phyloP scores from a whole-genome alignment of 2,113 vertebrate genomes.

The Cariama cristata region DNA sequence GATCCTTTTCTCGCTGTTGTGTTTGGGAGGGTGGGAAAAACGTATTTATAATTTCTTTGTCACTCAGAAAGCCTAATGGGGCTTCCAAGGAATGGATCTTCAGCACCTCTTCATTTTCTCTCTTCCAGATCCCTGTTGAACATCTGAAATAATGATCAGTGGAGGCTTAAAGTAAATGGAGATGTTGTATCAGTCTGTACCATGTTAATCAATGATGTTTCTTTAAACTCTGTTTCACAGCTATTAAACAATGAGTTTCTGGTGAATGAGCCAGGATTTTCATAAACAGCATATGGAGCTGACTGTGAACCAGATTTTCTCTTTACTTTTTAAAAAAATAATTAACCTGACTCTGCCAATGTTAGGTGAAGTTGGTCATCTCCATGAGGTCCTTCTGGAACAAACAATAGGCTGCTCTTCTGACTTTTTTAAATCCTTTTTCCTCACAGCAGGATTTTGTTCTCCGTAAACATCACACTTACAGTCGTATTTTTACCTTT shows the following conservation, averaged over 20 bases:
- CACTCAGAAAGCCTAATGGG: background rate
- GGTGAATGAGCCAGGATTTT: background rate
- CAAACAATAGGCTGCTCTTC: background rate
- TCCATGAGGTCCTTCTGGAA: background rate
- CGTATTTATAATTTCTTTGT: background rate
- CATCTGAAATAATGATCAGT: background rate
- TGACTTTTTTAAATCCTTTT: background rate
- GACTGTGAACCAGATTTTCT: background rate
- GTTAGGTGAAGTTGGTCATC: background rate
- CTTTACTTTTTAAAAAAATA: background rate
- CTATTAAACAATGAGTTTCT: constrained; percentile 14
- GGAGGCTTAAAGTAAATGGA: background rate
- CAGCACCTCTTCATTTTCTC: background rate
- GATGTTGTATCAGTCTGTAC: background rate
- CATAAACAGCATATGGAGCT: background rate
- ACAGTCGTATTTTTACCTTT: background rate
- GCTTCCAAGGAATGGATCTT: background rate
- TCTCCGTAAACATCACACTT: background rate
- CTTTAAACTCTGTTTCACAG: constrained; percentile 8
- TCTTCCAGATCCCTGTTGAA: background rate
- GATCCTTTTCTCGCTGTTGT: background rate
- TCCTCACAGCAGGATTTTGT: background rate
- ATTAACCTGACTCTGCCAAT: constrained; percentile 35
- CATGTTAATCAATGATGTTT: constrained; percentile 21
- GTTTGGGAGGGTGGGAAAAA: background rate